phyloP scores from a whole-genome alignment of 2,888 invertebrate genomes.

The Lordiphosa andalusiaca region DNA sequence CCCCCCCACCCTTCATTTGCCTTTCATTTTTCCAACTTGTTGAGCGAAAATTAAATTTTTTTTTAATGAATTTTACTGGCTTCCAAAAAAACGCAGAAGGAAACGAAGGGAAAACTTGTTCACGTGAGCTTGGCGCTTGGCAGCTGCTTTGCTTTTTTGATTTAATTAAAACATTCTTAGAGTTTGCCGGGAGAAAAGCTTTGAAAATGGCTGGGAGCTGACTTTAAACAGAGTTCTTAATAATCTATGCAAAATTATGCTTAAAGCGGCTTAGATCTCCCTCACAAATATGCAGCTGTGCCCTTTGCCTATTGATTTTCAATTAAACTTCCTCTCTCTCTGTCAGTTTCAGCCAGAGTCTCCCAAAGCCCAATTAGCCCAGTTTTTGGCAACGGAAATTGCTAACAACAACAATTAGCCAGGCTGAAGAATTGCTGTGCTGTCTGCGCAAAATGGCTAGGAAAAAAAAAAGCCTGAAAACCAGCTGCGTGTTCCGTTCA shows the following conservation, averaged over 20 bases:
- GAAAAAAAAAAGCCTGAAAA: not conserved
- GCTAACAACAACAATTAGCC: conserved; percentile 65
- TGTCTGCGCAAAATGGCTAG: conserved; percentile 7
- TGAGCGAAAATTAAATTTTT: conserved; percentile 70
- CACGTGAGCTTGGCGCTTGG: conserved; percentile 27
- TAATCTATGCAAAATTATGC: not conserved
- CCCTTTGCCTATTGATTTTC: conserved; percentile 67
- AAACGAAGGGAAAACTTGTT: conserved; percentile 48
- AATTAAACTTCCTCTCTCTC: conserved; percentile 60
- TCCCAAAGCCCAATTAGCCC: conserved; percentile 59
- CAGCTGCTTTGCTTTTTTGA: conserved; percentile 49
- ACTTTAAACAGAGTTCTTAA: conserved; percentile 27
- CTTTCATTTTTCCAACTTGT: conserved; percentile 54
- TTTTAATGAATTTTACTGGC: conserved; percentile 60
- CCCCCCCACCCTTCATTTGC: not conserved
- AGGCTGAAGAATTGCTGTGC: conserved; percentile 26
- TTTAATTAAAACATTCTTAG: conserved; percentile 74
- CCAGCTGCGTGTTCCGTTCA: conserved; percentile 19
- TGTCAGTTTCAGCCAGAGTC: too few relatives aligned
- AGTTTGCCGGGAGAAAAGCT: conserved; percentile 43
- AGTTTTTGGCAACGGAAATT: conserved; percentile 70
- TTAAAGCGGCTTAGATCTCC: conserved; percentile 8
- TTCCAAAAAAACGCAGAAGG: not conserved
- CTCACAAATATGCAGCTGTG: conserved; percentile 19
- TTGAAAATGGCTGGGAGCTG: conserved; percentile 50